Base-by-base conservation (phyloP, 1,140 invertebrate genomes). In the Drosophila simulans region DNA sequence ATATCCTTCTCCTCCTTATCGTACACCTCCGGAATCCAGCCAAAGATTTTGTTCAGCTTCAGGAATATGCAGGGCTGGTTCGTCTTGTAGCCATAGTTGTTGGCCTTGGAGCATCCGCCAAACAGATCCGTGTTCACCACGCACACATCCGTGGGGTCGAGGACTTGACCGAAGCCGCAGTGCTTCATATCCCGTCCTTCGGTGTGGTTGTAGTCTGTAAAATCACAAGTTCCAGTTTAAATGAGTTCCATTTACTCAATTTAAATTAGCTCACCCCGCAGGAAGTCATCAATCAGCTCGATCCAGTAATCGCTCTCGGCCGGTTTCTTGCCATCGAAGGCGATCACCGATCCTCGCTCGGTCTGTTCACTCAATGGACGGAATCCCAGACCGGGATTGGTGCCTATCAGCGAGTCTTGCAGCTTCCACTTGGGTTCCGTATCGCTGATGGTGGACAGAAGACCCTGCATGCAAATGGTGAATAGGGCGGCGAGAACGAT, bases 341-440 rank as follows among this genome's bases (percentile, higher is more conserved):
- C 95, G 80, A 99, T 97, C 0, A 99, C 93, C 0, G 97, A 97
- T 45, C 95, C 96, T 71, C 97, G 95, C 68, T 97, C 95, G 0
- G 94, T 94, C 59, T 94, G 92, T 0, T 94, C 93, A 20, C 97
- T 94, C 55, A 97, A 94, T 0, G 98, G 98, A 54, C 97, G 94
- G 92, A 97, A 98, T 39, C 97, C 98, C 86, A 99, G 93, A 22
- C 97, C 97, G 80, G 98, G 97, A 94, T 97, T 98, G 43, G 95
- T 95, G 91, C 97, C 97, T 76, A 98, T 97, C 40, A 98, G 91
- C 53, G 97, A 97, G 2, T 94, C 93, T 0, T 95, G 94, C 49
- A 97, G 92, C 71, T 94, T 94, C 93, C 95, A 97, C 85, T 94
- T 96, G 0, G 98, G 97, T 77, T 93, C 93, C 12, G 95, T 92